Conservation (phyloP, 2,888 invertebrate genomes). For the Phorcus lineatus region DNA sequence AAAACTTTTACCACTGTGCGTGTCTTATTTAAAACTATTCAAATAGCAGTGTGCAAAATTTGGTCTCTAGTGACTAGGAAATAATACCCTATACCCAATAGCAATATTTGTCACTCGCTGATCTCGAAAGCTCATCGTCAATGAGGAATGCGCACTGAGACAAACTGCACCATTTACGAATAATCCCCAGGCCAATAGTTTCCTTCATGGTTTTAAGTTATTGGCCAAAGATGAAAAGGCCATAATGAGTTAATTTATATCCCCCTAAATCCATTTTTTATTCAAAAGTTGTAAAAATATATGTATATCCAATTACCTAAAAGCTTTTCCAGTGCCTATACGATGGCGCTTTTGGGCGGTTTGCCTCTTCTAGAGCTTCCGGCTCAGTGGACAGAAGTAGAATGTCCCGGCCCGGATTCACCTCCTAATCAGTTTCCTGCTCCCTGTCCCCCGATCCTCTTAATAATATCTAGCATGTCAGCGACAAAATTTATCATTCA, state of each 20-base stretch:
- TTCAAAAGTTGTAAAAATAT: slow-evolving; percentile 20
- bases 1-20: no score
- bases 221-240: slow-evolving; percentile 22
- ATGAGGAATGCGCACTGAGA: not conserved
- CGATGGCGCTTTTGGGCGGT: slow-evolving; percentile 16
- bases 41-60: no score
- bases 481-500: slow-evolving; percentile 27
- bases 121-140: not conserved
- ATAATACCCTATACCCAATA: not conserved
- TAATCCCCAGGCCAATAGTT: slow-evolving; percentile 4
- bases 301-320: slow-evolving; percentile 24
- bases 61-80: not conserved
- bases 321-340: slow-evolving; percentile 20
- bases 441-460: slow-evolving; percentile 9
- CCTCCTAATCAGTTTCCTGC: slow-evolving; percentile 15
- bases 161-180: not conserved
- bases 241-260: slow-evolving; percentile 24
- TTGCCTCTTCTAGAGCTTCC: slow-evolving; percentile 16
- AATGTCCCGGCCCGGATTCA: slow-evolving; percentile 5
- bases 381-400: not conserved
- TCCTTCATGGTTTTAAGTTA: slow-evolving; percentile 17
- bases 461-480: slow-evolving; percentile 21
- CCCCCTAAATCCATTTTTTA: slow-evolving; percentile 22
- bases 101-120: slow-evolving; percentile 9
- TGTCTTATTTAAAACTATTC: no score